These are phyloP conservation scores for Aleiodes testaceus DNA, from an alignment of 2,888 invertebrate species.

Conservation along the genomic window DNA sequence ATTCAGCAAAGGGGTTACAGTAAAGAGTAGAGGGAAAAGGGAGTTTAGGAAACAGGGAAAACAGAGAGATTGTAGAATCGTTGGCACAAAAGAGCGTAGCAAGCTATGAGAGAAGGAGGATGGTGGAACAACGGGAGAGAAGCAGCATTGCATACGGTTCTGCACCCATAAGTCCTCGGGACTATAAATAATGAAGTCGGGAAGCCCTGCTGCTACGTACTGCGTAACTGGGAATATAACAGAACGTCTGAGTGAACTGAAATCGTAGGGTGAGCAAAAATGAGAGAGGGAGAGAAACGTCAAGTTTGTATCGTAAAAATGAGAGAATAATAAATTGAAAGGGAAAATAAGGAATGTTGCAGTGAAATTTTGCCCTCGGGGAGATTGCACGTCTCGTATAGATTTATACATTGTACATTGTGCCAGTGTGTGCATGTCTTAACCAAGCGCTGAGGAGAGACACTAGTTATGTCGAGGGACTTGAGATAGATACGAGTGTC, in stretches of 20 bases:
- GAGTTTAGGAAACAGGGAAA: constrained; percentile 2
- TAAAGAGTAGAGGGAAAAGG: constrained; percentile 31
- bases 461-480: constrained; percentile 19
- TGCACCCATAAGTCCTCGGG: constrained; percentile 53
- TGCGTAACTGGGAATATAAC: constrained; percentile 7
- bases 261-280: background rate
- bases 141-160: constrained; percentile 50
- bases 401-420: constrained; percentile 13
- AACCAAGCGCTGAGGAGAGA: constrained; percentile 38
- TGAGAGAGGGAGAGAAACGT: constrained; percentile 33
- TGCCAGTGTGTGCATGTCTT: constrained; percentile 20
- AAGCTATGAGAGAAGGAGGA: background rate
- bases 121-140: constrained; percentile 30
- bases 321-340: constrained; percentile 5
- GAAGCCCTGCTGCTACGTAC: constrained; percentile 45
- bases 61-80: constrained; percentile 8
- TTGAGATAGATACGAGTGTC: constrained; percentile 34
- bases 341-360: background rate
- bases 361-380: background rate
- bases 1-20: constrained; percentile 37
- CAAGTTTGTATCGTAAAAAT: background rate
- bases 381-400: constrained; percentile 12
- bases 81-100: constrained; percentile 12
- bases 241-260: constrained; percentile 14
- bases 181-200: constrained; percentile 65